These are phyloP conservation scores for Unio pictorum DNA, from an alignment of 2,888 invertebrate species.

Conservation along the genomic window DNA sequence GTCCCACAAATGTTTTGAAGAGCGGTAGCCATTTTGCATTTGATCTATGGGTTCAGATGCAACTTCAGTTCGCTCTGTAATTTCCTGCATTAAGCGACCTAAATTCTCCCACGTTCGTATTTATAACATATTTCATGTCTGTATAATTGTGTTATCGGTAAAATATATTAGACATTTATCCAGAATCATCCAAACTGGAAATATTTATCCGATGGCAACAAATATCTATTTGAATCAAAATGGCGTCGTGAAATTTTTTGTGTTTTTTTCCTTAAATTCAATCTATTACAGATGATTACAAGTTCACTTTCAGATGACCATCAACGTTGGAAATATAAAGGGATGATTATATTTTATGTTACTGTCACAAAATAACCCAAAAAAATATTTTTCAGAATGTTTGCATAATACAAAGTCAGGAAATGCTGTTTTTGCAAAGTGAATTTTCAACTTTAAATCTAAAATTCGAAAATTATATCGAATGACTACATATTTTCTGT, in stretches of 20 bases:
- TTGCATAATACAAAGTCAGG: constrained; percentile 13
- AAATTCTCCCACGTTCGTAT: too few relatives aligned
- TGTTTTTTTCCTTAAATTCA: constrained; percentile 28
- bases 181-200: too few relatives aligned
- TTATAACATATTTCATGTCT: too few relatives aligned
- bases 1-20: too few relatives aligned
- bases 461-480: constrained; percentile 14
- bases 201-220: too few relatives aligned
- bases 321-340: constrained; percentile 10
- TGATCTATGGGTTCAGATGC: too few relatives aligned
- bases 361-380: neutral
- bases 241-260: constrained; percentile 33
- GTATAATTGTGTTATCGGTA: too few relatives aligned
- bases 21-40: too few relatives aligned
- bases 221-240: constrained; percentile 12
- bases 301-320: neutral
- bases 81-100: too few relatives aligned
- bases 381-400: neutral
- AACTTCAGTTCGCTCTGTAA: too few relatives aligned
- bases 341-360: constrained; percentile 24
- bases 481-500: neutral
- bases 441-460: constrained; percentile 22
- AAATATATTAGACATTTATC: too few relatives aligned
- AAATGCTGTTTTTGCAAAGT: constrained; percentile 18
- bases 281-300: constrained; percentile 1